Conservation (phyloP, 2,113 vertebrate species). For the Atlantisia rogersi region DNA sequence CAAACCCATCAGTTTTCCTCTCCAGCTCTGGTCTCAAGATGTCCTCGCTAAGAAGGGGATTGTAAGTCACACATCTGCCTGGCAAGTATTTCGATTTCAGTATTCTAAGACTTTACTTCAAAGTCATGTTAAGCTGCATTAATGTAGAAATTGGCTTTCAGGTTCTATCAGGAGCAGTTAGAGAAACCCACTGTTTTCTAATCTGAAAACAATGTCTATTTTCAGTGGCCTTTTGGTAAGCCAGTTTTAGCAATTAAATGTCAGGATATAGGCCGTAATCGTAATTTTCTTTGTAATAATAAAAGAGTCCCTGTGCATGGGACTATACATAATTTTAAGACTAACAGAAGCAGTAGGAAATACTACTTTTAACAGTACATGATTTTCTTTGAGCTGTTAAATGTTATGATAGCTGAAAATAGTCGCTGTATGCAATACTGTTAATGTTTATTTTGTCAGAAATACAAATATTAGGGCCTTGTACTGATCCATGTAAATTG, state of each 20-base stretch:
- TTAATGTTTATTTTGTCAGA: not conserved
- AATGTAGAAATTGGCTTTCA: not conserved
- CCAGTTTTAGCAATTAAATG: not conserved
- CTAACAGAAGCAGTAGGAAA: not conserved
- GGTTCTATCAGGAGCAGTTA: not conserved
- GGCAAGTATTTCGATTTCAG: conserved; percentile 49
- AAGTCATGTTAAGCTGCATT: not conserved
- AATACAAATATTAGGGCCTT: not conserved
- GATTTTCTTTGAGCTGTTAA: not conserved
- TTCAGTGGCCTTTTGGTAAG: not conserved
- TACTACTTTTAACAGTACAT: not conserved
- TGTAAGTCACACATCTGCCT: conserved; percentile 22
- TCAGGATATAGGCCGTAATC: not conserved
- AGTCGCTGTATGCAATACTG: not conserved
- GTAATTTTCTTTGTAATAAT: not conserved
- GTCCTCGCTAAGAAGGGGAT: not conserved
- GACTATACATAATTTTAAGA: not conserved
- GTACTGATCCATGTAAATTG: not conserved
- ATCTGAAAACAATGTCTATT: not conserved
- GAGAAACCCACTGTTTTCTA: not conserved
- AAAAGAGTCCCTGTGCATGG: not conserved
- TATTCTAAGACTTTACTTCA: not conserved
- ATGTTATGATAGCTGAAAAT: not conserved
- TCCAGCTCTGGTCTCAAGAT: conserved; percentile 19
- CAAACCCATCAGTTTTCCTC: not conserved